Evolutionary conservation across 2,113 vertebrate species (phyloP).

Genomic region (Zapornia atra): DNA sequence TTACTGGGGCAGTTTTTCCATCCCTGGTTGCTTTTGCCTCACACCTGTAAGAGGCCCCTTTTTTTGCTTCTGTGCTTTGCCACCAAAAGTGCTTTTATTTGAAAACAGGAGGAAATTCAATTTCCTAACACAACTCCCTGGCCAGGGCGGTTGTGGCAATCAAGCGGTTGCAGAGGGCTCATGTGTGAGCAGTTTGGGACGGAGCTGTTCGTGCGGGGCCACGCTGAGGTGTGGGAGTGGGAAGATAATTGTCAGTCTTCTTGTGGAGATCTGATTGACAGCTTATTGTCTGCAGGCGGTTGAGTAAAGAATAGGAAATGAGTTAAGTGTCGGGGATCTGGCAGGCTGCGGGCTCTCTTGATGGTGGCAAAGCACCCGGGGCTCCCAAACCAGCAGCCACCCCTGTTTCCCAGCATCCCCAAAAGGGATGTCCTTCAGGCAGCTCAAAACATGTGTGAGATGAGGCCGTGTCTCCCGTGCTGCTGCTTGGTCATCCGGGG

Average conservation of each 20-base stretch:
- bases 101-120: slow-evolving; percentile 32
- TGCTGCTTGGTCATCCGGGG: background rate
- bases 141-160: background rate
- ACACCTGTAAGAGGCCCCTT: slow-evolving; percentile 51
- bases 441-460: accelerated
- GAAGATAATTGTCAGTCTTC: slow-evolving; percentile 40
- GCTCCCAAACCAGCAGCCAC: background rate
- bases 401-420: background rate
- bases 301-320: slow-evolving; percentile 27
- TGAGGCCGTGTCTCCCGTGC: background rate
- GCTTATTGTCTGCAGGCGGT: slow-evolving; percentile 56
- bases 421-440: background rate
- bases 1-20: background rate
- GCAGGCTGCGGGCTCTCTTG: slow-evolving; percentile 1
- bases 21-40: slow-evolving; percentile 6
- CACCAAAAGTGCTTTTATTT: background rate
- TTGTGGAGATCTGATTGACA: slow-evolving; percentile 53
- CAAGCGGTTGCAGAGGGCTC: background rate
- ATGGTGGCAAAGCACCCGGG: accelerated
- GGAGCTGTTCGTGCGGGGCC: background rate
- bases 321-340: slow-evolving; percentile 23
- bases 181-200: background rate
- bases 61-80: slow-evolving; percentile 68
- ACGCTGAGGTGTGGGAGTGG: background rate
- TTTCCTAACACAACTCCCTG: background rate